A percentile compares a stretch with the other conserved stretches of the same genome.
Conservation (phyloP, 64 coral and sea anemone species). For the Stichodactyla helianthus region DNA sequence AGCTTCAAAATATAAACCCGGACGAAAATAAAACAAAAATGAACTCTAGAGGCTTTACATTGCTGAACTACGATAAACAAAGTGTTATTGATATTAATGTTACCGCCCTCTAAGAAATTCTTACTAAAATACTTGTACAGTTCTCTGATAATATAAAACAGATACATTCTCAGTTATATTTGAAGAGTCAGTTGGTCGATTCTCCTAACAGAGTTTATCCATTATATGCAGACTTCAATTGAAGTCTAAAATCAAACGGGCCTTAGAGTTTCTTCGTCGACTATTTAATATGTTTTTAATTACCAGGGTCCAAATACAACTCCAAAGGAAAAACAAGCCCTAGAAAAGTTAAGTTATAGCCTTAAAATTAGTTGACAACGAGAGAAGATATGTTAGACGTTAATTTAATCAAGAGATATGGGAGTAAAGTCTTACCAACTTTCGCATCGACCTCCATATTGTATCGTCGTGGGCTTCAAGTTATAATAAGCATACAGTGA, state of each 20-base stretch:
- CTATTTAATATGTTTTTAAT: constrained; percentile 15
- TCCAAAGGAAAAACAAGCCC: not conserved
- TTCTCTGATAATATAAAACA: constrained; percentile 13
- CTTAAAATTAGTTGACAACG: not conserved
- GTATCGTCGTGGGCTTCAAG: not conserved
- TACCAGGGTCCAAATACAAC: not conserved
- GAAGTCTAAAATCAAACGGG: not conserved
- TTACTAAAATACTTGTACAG: constrained; percentile 24
- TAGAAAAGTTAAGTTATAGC: not conserved
- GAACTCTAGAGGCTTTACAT: not conserved
- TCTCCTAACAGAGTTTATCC: not conserved
- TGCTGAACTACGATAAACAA: not conserved
- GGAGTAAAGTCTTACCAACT: not conserved
- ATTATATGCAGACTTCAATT: not conserved
- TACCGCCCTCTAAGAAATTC: constrained; percentile 33
- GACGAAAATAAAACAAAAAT: not conserved
- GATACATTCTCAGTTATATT: not conserved
- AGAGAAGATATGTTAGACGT: not conserved
- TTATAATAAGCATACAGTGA: constrained; percentile 24
- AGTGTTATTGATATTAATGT: not conserved
- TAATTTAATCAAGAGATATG: not conserved
- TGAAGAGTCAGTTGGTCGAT: not conserved
- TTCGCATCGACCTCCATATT: constrained; percentile 29
- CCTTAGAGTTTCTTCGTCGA: not conserved
- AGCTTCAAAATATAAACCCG: not conserved